Evolutionary conservation across 2,797 vertebrate species (phyloP), one percentile per base, ranked within the genome.

Genomic region (Glossophaga mutica): DNA sequence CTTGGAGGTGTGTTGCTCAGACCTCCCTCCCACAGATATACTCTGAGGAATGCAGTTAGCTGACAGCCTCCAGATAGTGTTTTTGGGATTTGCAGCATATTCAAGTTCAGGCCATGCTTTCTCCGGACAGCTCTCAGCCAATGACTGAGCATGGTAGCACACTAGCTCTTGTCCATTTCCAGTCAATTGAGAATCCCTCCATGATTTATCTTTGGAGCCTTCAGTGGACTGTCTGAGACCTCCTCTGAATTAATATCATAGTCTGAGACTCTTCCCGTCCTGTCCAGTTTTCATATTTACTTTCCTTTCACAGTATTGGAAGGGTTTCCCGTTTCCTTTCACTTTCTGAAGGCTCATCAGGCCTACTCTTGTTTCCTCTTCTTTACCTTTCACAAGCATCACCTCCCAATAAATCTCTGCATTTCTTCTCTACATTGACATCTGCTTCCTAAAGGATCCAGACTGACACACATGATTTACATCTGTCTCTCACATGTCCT

Each of bases 381-480:
- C 11, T 48, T 67, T 22, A 48, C 32, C 24, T n/a, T 46, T 81
- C 24, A n/a, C 3, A 37, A 74, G 11, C 9, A 19, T 42, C 15
- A 62, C 1, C 2, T 3, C 3, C 2, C 0, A 42, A 22, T 50
- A 67, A 42, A 70, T 5, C 1, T n/a, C 42, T 39, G 8, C 3
- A 44, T 5, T 67, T 87, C 68, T n/a, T 19, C 8, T 57, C 46
- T 81, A 9, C 57, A 26, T 18, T n/a, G 9, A 44, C 4, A 37
- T 19, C 32, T 71, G 2, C 10, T 81, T 67, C 48, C 65, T 70
- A 24, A 22, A 95, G 55, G n/a, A 50, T 1, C 7, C 57, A 91
- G 62, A 19, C 0, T 78, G 50, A 68, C 1, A 74, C 10, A 11
- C 1, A 16, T 1, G 14, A 16, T 59, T 87, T 76, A 87, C 1